Percentiles rank a stretch among this genome's conserved stretches.
Evolutionary conservation across 2,797 vertebrate species (phyloP).

Genomic region (Miichthys miiuy): DNA sequence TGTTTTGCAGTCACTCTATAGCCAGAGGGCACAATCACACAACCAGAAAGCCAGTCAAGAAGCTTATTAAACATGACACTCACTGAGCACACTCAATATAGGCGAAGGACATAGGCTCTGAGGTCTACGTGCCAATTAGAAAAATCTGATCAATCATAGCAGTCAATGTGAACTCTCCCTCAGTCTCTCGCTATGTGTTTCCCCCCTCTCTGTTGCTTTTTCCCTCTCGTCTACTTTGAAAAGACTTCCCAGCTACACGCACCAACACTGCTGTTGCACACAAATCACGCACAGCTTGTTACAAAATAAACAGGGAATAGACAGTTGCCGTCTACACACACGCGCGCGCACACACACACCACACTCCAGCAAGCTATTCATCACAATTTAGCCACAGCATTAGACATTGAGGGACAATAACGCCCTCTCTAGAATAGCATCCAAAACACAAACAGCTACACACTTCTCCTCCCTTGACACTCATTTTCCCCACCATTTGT

Average conservation of each 20-base stretch:
- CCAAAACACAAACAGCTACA: conserved; percentile 51
- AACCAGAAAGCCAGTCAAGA: conserved; percentile 74
- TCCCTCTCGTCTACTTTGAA: conserved; percentile 37
- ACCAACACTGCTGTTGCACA: conserved; percentile 35
- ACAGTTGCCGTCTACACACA: conserved; percentile 29
- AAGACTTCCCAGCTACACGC: conserved; percentile 36
- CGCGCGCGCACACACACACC: conserved; percentile 33
- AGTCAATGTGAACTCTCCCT: conserved; percentile 54
- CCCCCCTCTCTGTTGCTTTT: not conserved
- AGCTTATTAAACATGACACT: conserved; percentile 79
- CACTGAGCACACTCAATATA: conserved; percentile 68
- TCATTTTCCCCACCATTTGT: conserved; percentile 55
- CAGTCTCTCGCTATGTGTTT: conserved; percentile 4
- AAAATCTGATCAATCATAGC: conserved; percentile 77
- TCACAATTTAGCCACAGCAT: conserved; percentile 73
- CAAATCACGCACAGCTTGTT: conserved; percentile 44
- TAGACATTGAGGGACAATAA: conserved; percentile 67
- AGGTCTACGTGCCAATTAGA: conserved; percentile 76
- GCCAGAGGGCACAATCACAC: conserved; percentile 79
- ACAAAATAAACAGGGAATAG: conserved; percentile 58
- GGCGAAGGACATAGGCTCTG: conserved; percentile 68
- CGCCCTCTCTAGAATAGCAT: conserved; percentile 45
- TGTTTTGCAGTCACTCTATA: conserved; percentile 61
- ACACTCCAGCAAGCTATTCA: conserved; percentile 68
- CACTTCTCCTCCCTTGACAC: conserved; percentile 52